Evolutionary conservation across 2,797 vertebrate genomes (phyloP).

Genomic region (Cyprinodon diabolis): DNA sequence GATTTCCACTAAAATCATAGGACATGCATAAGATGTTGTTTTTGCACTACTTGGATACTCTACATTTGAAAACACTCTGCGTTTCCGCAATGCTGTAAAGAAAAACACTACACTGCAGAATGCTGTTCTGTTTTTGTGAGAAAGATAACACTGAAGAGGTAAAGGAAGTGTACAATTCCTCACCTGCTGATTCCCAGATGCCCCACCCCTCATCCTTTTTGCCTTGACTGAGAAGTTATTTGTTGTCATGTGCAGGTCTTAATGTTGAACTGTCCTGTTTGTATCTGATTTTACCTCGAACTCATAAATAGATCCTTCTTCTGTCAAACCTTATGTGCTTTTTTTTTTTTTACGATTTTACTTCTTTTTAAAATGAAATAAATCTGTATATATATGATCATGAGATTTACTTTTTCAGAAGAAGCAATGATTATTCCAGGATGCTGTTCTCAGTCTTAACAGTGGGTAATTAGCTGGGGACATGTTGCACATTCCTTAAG

Average conservation of each 20-base stretch:
- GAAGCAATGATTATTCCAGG: constrained; percentile 74
- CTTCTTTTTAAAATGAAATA: constrained; percentile 9
- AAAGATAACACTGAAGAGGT: constrained; percentile 38
- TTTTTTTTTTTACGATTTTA: constrained; percentile 23
- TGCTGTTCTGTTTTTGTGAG: constrained; percentile 26
- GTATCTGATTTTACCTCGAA: constrained; percentile 71
- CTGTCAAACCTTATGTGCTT: constrained; percentile 46
- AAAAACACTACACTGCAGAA: constrained; percentile 30
- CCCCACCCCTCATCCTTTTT: constrained; percentile 50
- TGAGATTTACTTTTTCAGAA: constrained; percentile 58
- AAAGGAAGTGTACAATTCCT: constrained; percentile 64
- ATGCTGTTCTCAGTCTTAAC: constrained; percentile 71
- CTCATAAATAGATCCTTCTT: constrained; percentile 41
- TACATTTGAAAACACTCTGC: constrained; percentile 25
- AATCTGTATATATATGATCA: constrained; percentile 69
- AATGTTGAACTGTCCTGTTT: constrained; percentile 61
- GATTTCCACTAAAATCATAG: constrained; percentile 10
- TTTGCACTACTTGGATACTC: constrained; percentile 36
- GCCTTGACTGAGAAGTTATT: constrained; percentile 69
- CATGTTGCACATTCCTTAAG: constrained; percentile 82
- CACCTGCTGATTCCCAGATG: constrained; percentile 55
- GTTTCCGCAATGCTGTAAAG: constrained; percentile 47
- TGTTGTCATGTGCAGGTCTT: constrained; percentile 49
- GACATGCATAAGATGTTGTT: constrained; percentile 12
- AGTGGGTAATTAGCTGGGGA: constrained; percentile 60